These are phyloP conservation scores for Peromyscus eremicus DNA, from an alignment of 2,797 vertebrate genomes.

Conservation along the genomic window DNA sequence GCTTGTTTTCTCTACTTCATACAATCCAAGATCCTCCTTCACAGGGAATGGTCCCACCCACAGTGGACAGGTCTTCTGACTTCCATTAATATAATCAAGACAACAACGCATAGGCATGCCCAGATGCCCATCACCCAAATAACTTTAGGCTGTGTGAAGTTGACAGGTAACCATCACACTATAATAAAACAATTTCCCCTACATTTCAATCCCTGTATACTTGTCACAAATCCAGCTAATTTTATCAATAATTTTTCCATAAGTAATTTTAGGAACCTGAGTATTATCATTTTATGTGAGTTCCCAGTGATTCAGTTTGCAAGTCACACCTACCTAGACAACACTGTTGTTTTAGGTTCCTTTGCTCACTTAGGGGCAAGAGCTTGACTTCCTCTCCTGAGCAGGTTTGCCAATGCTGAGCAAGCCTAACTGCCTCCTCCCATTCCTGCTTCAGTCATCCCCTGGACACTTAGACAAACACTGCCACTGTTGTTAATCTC, in stretches of 20 bases:
- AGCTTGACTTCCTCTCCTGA: neutral
- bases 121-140: neutral
- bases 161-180: neutral
- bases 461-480: neutral
- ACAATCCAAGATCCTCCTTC: neutral
- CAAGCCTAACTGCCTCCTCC: neutral
- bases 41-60: neutral
- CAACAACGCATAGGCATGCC: neutral
- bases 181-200: neutral
- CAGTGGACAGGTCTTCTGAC: neutral
- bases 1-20: neutral
- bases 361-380: neutral
- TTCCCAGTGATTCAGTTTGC: neutral
- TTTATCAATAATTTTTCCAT: neutral
- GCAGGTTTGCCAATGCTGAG: neutral
- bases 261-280: neutral
- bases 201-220: neutral
- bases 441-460: neutral
- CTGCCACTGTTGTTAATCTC: neutral
- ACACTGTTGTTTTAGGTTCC: neutral
- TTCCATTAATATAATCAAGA: neutral
- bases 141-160: neutral
- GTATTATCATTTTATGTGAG: neutral
- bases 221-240: neutral
- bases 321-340: neutral